Conservation (phyloP, 2,797 vertebrate genomes). For the Pelobates cultripes region DNA sequence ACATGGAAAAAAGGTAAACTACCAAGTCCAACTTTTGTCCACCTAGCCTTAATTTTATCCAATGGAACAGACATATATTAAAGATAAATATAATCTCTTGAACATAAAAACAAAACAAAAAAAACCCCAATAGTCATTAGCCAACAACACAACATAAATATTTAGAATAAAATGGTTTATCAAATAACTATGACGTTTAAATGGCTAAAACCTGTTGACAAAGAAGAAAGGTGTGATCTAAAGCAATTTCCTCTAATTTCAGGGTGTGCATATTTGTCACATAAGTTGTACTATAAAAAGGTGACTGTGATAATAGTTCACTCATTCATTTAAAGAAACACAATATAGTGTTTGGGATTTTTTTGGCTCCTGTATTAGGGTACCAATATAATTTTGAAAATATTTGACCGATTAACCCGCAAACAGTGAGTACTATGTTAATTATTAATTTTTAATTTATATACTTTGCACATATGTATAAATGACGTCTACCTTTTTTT, state of each 20-base stretch:
- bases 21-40: too few species aligned
- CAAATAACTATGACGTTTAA: background rate
- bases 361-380: background rate
- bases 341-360: background rate
- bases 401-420: background rate
- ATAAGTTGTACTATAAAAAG: conserved; percentile 37
- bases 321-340: background rate
- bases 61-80: too few species aligned
- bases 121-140: too few species aligned
- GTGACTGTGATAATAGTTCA: background rate
- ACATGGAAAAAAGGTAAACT: too few species aligned
- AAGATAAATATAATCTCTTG: too few species aligned
- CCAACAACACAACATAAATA: background rate
- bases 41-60: too few species aligned
- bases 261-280: conserved; percentile 30
- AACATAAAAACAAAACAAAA: too few species aligned
- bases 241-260: conserved; percentile 30
- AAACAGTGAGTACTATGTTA: background rate
- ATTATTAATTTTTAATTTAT: too few species aligned
- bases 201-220: conserved; percentile 11
- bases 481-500: too few species aligned
- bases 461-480: too few species aligned
- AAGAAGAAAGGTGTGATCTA: conserved; percentile 31
- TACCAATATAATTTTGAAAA: background rate
- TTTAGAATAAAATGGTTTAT: background rate